Conservation (phyloP, 2,797 vertebrate genomes). For the Clarias pachynema region DNA sequence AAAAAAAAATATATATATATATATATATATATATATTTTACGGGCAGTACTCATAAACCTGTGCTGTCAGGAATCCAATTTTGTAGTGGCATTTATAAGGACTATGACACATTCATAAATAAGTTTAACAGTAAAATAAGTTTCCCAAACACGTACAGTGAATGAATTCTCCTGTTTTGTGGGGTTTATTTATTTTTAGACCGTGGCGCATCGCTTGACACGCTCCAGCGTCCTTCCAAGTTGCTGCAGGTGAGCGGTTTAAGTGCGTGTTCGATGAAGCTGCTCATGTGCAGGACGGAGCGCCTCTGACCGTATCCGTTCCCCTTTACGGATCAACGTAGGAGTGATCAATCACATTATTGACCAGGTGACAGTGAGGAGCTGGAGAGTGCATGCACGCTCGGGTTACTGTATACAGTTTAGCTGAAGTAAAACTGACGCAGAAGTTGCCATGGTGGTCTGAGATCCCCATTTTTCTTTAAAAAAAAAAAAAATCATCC, state of each 20-base stretch:
- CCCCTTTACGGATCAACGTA: constrained; percentile 32
- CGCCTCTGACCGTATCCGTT: constrained; percentile 36
- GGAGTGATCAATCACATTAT: constrained; percentile 45
- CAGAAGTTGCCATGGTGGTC: constrained; percentile 46
- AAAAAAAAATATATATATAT: background rate
- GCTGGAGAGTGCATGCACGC: constrained; percentile 13
- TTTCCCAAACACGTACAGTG: constrained; percentile 10
- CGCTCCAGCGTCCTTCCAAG: constrained; percentile 4
- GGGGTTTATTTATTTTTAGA: background rate
- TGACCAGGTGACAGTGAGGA: constrained; percentile 14
- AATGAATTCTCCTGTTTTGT: constrained; percentile 33
- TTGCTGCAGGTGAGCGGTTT: background rate
- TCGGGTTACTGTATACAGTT: background rate
- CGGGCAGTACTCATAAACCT: constrained; percentile 35
- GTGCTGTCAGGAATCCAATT: constrained; percentile 37
- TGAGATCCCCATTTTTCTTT: no score
- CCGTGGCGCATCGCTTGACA: background rate
- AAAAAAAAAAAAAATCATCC: no score
- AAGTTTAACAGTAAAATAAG: constrained; percentile 23
- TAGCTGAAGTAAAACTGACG: background rate
- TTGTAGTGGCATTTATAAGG: constrained; percentile 49
- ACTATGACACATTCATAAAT: constrained; percentile 58
- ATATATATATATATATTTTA: constrained; percentile 25
- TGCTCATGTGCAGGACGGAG: constrained; percentile 17
- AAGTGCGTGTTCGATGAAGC: constrained; percentile 4